phyloP scores from a whole-genome alignment of 2,888 invertebrate genomes.

The Cerastis leucographa region DNA sequence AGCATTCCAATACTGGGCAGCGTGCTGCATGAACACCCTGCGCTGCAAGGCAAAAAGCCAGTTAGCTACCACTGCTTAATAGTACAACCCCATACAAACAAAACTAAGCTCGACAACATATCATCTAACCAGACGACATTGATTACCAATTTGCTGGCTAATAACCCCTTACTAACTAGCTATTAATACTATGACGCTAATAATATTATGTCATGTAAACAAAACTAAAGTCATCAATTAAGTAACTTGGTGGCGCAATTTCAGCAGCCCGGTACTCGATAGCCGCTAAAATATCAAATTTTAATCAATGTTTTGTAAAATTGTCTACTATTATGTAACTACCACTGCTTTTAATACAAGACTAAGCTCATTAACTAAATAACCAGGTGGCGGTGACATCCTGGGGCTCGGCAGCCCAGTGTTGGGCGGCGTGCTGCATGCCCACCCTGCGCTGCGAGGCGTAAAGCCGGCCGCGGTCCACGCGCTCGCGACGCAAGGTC shows the following conservation, averaged over 20 bases:
- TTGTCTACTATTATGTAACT: background rate
- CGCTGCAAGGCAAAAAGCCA: constrained; percentile 92
- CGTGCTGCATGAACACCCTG: constrained; percentile 90
- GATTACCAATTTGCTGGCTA: background rate
- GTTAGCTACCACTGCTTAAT: constrained; percentile 53
- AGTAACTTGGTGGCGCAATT: constrained; percentile 81
- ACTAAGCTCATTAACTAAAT: constrained; percentile 53
- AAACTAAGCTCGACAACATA: background rate
- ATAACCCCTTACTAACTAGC: background rate
- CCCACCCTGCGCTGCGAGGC: constrained; percentile 93
- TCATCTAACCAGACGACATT: background rate
- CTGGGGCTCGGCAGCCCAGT: constrained; percentile 87
- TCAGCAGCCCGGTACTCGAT: constrained; percentile 85
- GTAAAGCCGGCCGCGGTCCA: constrained; percentile 90
- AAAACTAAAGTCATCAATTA: constrained; percentile 61
- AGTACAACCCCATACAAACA: background rate
- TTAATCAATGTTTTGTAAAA: background rate
- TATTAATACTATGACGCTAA: background rate
- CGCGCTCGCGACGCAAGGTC: constrained; percentile 88
- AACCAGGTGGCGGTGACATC: constrained; percentile 87
- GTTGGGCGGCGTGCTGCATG: constrained; percentile 85
- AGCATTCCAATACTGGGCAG: constrained; percentile 86
- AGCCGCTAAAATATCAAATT: constrained; percentile 66
- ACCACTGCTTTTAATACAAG: background rate
- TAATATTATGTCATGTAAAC: background rate